A percentile compares a stretch with the other conserved stretches of the same genome.
These are phyloP conservation scores for Enteromius paludinosus DNA, from an alignment of 2,797 vertebrate species.

Conservation along the genomic window DNA sequence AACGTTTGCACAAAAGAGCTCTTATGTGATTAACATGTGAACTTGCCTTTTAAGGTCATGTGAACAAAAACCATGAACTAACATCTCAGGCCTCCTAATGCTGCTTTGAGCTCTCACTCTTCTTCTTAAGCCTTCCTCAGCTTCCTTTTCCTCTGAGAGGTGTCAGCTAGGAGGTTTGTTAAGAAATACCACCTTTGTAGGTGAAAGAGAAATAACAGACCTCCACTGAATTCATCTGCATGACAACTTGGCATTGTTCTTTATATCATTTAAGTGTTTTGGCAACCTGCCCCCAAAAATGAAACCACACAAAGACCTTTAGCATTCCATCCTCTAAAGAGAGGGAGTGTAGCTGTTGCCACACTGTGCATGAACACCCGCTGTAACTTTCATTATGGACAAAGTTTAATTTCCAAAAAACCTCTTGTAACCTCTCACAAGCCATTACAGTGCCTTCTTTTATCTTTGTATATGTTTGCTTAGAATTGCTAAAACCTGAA, in stretches of 20 bases:
- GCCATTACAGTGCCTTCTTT: conserved; percentile 10
- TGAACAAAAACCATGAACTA: conserved; percentile 49
- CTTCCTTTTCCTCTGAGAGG: conserved; percentile 22
- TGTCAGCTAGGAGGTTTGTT: conserved; percentile 40
- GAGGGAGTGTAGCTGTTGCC: conserved; percentile 58
- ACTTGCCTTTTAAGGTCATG: conserved; percentile 61
- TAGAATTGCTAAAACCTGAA: conserved; percentile 22
- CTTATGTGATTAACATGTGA: conserved; percentile 59
- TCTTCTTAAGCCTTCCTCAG: conserved; percentile 6
- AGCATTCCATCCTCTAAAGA: conserved; percentile 63
- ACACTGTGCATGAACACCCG: conserved; percentile 52
- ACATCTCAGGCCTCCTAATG: conserved; percentile 33
- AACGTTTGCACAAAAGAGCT: conserved; percentile 40
- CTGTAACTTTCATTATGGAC: conserved; percentile 57
- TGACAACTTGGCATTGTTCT: conserved; percentile 66
- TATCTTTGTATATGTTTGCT: conserved; percentile 25
- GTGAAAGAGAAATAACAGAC: conserved; percentile 56
- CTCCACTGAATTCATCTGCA: conserved; percentile 60
- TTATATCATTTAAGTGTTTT: conserved; percentile 59
- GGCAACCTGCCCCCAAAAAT: conserved; percentile 63
- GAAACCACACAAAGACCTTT: conserved; percentile 69
- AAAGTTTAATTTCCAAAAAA: conserved; percentile 43
- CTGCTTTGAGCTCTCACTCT: neutral
- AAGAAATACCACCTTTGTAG: conserved; percentile 52
- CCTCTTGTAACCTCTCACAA: conserved; percentile 11